Conservation (phyloP, 2,888 invertebrate species). For the Sycophila texana region DNA sequence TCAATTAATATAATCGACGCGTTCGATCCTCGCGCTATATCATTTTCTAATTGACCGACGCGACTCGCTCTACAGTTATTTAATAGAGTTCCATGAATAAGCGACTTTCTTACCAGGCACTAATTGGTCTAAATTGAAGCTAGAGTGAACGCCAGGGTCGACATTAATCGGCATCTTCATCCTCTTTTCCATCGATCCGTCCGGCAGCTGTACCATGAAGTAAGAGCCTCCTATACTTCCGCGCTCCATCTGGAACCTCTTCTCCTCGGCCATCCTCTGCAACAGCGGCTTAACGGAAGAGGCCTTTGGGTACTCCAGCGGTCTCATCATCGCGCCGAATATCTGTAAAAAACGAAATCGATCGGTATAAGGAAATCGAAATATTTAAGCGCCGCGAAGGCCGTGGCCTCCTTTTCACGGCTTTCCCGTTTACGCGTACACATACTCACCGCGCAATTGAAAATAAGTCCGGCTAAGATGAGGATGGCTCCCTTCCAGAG, state of each 20-base stretch:
- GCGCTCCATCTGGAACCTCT: constrained; percentile 91
- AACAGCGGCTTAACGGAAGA: constrained; percentile 88
- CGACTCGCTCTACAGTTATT: not conserved
- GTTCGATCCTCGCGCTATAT: not conserved
- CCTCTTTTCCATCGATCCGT: constrained; percentile 92
- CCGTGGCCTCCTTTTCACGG: too few species aligned
- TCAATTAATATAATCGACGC: constrained; percentile 57
- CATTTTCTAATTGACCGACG: not conserved
- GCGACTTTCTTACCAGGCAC: constrained; percentile 78
- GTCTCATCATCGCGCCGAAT: constrained; percentile 90
- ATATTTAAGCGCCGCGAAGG: not conserved
- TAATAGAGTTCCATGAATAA: constrained; percentile 24
- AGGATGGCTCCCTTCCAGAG: constrained; percentile 94
- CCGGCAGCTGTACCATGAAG: constrained; percentile 91
- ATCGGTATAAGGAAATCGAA: not conserved
- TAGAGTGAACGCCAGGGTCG: constrained; percentile 95
- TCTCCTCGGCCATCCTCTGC: constrained; percentile 95
- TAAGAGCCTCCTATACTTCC: constrained; percentile 92
- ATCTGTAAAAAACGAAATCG: constrained; percentile 70
- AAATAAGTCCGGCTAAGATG: constrained; percentile 93
- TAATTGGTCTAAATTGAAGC: constrained; percentile 90
- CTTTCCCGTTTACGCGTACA: not conserved
- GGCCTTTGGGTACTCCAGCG: constrained; percentile 85
- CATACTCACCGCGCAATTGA: constrained; percentile 88
- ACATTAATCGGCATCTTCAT: constrained; percentile 93